These are phyloP conservation scores for Lucilia sericata DNA, from an alignment of 1,140 invertebrate genomes.

Conservation along the genomic window DNA sequence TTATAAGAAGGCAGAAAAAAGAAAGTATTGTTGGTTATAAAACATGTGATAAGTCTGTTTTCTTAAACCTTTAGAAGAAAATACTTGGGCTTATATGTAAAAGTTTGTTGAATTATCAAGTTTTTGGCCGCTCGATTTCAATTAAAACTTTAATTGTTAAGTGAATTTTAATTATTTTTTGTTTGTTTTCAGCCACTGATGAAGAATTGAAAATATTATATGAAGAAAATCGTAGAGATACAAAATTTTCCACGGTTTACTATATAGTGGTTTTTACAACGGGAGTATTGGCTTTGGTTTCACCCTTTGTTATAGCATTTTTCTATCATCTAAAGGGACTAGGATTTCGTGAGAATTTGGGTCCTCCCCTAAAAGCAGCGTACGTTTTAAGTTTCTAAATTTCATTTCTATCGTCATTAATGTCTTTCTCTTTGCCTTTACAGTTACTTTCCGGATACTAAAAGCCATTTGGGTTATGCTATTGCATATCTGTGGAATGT, in stretches of 20 bases:
- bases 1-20: no score
- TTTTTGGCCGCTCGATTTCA: no score
- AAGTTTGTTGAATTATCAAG: no score
- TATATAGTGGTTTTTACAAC: background rate
- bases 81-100: no score
- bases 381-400: constrained; percentile 8
- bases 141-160: no score
- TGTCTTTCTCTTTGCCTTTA: background rate
- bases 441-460: background rate
- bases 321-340: background rate
- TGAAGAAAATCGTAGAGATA: background rate
- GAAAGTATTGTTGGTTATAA: no score
- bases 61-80: no score
- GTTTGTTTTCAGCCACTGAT: background rate
- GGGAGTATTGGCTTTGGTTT: background rate
- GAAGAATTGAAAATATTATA: background rate
- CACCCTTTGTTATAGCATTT: background rate
- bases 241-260: background rate
- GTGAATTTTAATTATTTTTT: background rate
- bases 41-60: no score
- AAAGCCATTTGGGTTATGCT: background rate
- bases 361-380: background rate
- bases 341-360: background rate
- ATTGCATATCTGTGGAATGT: background rate
- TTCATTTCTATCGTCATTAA: no score